Conservation (phyloP, 2,888 invertebrate genomes). For the Euzophera pinguis region DNA sequence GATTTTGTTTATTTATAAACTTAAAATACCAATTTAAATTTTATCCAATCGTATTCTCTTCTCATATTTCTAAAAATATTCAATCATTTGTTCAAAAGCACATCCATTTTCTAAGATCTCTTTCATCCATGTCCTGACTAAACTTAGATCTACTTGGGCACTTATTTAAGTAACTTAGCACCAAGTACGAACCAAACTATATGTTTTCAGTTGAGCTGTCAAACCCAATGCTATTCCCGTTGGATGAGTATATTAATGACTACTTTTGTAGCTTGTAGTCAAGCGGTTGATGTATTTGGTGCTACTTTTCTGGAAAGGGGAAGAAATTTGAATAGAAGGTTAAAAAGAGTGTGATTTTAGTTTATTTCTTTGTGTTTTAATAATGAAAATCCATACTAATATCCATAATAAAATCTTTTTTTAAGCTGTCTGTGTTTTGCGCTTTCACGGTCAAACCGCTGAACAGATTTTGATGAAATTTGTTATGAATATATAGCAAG, state of each 20-base stretch:
- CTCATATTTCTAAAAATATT: too few relatives aligned
- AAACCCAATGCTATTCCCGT: neutral
- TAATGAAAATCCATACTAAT: too few relatives aligned
- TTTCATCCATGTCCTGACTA: slow-evolving; percentile 24
- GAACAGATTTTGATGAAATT: too few relatives aligned
- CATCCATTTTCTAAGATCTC: neutral
- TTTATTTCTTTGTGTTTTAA: neutral
- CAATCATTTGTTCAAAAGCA: neutral
- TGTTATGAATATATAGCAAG: too few relatives aligned
- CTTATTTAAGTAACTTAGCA: slow-evolving; percentile 55
- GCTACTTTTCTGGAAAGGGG: neutral
- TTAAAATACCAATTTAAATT: too few relatives aligned
- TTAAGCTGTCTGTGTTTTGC: too few relatives aligned
- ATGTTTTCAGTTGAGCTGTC: neutral
- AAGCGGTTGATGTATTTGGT: neutral
- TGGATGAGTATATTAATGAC: neutral
- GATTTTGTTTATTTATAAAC: too few relatives aligned
- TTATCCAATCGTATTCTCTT: too few relatives aligned
- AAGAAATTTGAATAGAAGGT: neutral
- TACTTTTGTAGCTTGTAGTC: neutral
- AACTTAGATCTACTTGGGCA: slow-evolving; percentile 48
- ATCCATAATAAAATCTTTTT: too few relatives aligned
- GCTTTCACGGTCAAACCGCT: too few relatives aligned
- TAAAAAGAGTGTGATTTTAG: neutral
- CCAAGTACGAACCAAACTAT: slow-evolving; percentile 15